Evolutionary conservation across 2,797 vertebrate species (phyloP).

Genomic region (Scyliorhinus canicula): DNA sequence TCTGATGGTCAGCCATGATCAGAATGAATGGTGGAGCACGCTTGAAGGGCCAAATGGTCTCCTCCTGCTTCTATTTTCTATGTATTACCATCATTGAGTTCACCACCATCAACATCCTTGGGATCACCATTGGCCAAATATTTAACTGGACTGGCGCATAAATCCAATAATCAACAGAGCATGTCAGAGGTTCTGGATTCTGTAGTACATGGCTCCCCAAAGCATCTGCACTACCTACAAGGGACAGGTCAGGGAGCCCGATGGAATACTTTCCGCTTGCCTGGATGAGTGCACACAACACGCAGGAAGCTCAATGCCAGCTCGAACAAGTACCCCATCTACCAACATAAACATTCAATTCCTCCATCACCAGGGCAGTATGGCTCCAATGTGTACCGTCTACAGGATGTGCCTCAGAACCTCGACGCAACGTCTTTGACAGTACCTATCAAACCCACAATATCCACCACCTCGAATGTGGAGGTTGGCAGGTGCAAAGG

Average conservation of each 20-base stretch:
- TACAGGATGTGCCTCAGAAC: neutral
- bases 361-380: neutral
- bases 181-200: neutral
- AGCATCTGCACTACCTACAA: neutral
- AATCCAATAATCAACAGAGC: neutral
- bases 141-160: neutral
- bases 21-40: too few relatives aligned
- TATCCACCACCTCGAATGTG: neutral
- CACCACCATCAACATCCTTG: neutral
- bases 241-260: too few relatives aligned
- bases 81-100: too few relatives aligned
- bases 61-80: too few relatives aligned
- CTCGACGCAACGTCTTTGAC: neutral
- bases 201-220: neutral
- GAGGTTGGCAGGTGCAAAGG: neutral
- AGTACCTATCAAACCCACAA: neutral
- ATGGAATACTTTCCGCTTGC: neutral
- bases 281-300: neutral
- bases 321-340: neutral
- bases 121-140: neutral
- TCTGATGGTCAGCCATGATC: too few relatives aligned
- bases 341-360: neutral
- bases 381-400: neutral
- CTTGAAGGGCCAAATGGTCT: too few relatives aligned
- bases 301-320: neutral